These are phyloP conservation scores for Caranx melampygus DNA, from an alignment of 2,113 vertebrate genomes.

Conservation along the genomic window DNA sequence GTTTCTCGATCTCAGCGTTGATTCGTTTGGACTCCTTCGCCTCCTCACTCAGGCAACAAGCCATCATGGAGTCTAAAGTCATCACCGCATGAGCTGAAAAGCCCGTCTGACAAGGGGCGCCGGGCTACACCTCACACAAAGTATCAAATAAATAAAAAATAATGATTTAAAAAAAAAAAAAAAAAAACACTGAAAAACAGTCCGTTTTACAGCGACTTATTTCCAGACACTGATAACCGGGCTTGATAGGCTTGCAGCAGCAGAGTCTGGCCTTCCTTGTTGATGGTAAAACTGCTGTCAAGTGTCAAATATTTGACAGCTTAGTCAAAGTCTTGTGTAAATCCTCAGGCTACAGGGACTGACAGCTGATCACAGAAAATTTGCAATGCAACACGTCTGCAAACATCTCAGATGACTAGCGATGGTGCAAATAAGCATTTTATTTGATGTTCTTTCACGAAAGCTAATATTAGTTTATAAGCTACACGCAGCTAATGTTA, in stretches of 20 bases:
- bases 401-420: neutral
- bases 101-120: slow-evolving; percentile 72
- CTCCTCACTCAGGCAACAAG: slow-evolving; percentile 96
- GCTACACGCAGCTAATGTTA: slow-evolving; percentile 53
- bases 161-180: neutral
- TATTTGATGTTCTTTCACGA: neutral
- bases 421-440: slow-evolving; percentile 9
- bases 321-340: slow-evolving; percentile 46
- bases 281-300: slow-evolving; percentile 51
- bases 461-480: slow-evolving; percentile 21
- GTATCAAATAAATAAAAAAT: slow-evolving; percentile 20
- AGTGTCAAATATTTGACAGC: slow-evolving; percentile 73
- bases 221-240: slow-evolving; percentile 16
- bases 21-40: slow-evolving; percentile 95
- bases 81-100: slow-evolving; percentile 83
- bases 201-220: slow-evolving; percentile 18
- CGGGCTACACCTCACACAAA: slow-evolving; percentile 59
- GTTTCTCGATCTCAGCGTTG: slow-evolving; percentile 95
- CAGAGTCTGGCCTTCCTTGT: slow-evolving; percentile 49
- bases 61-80: slow-evolving; percentile 95
- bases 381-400: slow-evolving; percentile 16
- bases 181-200: slow-evolving; percentile 13
- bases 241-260: slow-evolving; percentile 7
- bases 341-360: slow-evolving; percentile 39
- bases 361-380: slow-evolving; percentile 12